A percentile compares a stretch with the other conserved stretches of the same genome.
Conservation (phyloP, 2,113 vertebrate species). For the Xenus cinereus region DNA sequence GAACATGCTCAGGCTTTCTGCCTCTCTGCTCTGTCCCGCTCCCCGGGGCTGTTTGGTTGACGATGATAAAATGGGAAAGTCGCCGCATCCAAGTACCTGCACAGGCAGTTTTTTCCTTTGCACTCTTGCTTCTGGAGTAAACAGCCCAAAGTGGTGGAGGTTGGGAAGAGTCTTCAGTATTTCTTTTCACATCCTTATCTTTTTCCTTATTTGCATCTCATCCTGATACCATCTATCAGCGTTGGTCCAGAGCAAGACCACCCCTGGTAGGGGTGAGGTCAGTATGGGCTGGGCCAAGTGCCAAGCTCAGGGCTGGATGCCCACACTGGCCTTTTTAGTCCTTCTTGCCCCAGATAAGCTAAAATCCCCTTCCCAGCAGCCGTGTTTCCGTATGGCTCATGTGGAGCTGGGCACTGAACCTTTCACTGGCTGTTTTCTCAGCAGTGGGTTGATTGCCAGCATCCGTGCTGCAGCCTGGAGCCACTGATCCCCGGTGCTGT, state of each 20-base stretch:
- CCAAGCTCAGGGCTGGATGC: not conserved
- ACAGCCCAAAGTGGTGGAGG: not conserved
- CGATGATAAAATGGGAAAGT: not conserved
- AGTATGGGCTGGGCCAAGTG: not conserved
- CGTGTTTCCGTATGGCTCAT: not conserved
- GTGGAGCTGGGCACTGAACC: not conserved
- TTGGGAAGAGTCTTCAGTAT: not conserved
- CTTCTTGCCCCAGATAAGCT: not conserved
- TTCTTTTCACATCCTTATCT: not conserved
- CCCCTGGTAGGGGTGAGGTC: not conserved
- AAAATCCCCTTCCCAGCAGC: not conserved
- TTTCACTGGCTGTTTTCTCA: not conserved
- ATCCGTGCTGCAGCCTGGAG: accelerated
- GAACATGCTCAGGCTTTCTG: not conserved
- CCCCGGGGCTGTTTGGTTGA: not conserved
- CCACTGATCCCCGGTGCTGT: not conserved
- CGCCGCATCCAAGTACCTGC: not conserved
- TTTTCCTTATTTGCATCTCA: not conserved
- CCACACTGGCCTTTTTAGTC: not conserved
- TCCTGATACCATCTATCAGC: not conserved
- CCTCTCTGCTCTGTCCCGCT: not conserved
- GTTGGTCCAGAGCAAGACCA: not conserved
- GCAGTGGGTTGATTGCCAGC: not conserved
- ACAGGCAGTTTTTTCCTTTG: not conserved
- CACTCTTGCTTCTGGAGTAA: not conserved